Conservation (phyloP, 2,888 invertebrate genomes). For the Hirudinaria manillensis region DNA sequence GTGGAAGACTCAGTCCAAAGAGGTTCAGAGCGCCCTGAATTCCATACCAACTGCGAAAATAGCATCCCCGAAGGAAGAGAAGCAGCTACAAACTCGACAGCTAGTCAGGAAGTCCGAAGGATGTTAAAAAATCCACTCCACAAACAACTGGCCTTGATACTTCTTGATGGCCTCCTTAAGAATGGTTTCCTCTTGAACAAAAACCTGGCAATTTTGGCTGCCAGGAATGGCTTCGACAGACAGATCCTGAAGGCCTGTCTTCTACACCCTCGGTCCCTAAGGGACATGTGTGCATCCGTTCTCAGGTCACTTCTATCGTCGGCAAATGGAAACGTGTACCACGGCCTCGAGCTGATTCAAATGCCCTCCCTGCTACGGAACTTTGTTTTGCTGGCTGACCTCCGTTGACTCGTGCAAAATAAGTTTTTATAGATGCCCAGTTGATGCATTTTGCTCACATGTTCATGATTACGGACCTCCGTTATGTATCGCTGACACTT, state of each 20-base stretch:
- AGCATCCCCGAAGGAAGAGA: background rate
- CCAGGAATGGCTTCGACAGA: background rate
- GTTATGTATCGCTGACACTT: too few species aligned
- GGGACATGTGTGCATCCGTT: slow-evolving; percentile 36
- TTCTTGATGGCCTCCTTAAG: slow-evolving; percentile 36
- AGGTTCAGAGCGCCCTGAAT: background rate
- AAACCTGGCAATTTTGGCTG: slow-evolving; percentile 31
- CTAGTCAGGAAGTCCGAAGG: slow-evolving; percentile 36
- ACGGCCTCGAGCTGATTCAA: slow-evolving; percentile 33
- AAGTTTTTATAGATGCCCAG: too few species aligned
- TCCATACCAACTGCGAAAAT: background rate
- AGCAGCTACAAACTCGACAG: slow-evolving; percentile 20
- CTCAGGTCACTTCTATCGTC: slow-evolving; percentile 33
- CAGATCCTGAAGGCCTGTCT: slow-evolving; percentile 38
- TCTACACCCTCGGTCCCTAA: slow-evolving; percentile 31
- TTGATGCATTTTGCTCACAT: too few species aligned
- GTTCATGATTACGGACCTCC: too few species aligned
- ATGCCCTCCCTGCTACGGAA: slow-evolving; percentile 30
- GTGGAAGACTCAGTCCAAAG: background rate
- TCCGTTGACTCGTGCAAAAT: too few species aligned
- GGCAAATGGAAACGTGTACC: slow-evolving; percentile 37
- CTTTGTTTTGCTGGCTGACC: background rate
- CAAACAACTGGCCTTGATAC: slow-evolving; percentile 35
- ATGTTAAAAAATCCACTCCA: slow-evolving; percentile 36
- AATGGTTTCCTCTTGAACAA: slow-evolving; percentile 38